Conservation (phyloP, 2,888 invertebrate genomes). For the Macrostomum cliftonense region DNA sequence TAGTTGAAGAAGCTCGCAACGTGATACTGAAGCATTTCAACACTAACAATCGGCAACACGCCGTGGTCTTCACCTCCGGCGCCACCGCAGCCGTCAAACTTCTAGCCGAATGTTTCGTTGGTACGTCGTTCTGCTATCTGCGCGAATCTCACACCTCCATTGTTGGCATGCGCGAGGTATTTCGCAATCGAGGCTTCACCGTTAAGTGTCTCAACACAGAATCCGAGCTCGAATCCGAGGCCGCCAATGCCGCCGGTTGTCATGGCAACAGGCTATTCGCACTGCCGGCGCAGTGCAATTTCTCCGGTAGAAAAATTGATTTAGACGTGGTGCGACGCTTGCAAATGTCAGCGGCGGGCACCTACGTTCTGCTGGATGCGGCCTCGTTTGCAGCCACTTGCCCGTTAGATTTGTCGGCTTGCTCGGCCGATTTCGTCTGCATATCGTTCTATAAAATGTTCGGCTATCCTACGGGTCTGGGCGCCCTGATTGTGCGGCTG, state of each 20-base stretch:
- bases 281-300: constrained; percentile 81
- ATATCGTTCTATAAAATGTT: constrained; percentile 93
- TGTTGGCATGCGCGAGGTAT: constrained; percentile 66
- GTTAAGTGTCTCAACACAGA: too few species aligned
- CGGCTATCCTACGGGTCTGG: constrained; percentile 81
- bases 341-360: constrained; percentile 4
- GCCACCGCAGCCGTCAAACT: constrained; percentile 69
- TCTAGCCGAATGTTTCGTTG: constrained; percentile 49
- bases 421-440: constrained; percentile 67
- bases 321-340: constrained; percentile 32
- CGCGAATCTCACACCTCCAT: constrained; percentile 60
- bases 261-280: constrained; percentile 46
- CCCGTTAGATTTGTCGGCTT: constrained; percentile 51
- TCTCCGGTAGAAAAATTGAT: constrained; percentile 74
- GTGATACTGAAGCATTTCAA: constrained; percentile 68
- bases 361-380: constrained; percentile 57
- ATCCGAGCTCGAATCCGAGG: background rate
- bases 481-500: constrained; percentile 14
- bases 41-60: constrained; percentile 57
- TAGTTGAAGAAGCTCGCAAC: constrained; percentile 17
- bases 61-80: constrained; percentile 76
- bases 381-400: constrained; percentile 62
- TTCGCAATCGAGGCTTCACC: constrained; percentile 21
- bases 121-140: constrained; percentile 12
- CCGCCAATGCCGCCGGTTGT: background rate